Base-by-base conservation (phyloP, 92 coral and sea anemone genomes). In the Paragorgia papillata region DNA sequence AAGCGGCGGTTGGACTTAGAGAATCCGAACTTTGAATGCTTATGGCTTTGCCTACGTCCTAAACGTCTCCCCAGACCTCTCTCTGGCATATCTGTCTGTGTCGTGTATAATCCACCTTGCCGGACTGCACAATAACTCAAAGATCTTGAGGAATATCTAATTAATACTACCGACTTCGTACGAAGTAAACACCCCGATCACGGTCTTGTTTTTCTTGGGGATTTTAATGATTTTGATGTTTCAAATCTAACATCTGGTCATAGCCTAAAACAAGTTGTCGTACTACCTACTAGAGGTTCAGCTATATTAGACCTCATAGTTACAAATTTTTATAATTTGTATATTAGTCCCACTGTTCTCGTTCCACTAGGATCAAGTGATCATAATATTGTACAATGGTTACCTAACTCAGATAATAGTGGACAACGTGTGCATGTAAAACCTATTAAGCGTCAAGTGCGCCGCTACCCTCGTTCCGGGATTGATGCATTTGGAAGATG, bases 1-100 rank as follows among this genome's bases (percentile, higher is more conserved):
- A 82, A 73, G 48, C 57, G 65, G n/a, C 24, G 80, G 58, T 50
- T 22, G 21, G 82, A 74, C 31, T 32, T 86, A 13, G 82, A 57
- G 28, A 73, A 32, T 14, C 18, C 24, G 9, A 27, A 57, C 18
- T 60, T 64, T 43, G 80, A 80, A 14, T 66, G 73, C 49, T 57
- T 79, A 48, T 85, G 82, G 80, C 44, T 85, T 31, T 69, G 81
- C 55, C 62, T 85, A 29, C 76, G 75, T 22, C 65, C 80, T 13
- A 80, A 48, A 3, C 85, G 89, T 24, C 63, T 80, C 9, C 89
- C 89, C 9, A 80, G 89, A 40, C 81, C 73, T 35, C 67, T 80
- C 0, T 54, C 82, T 12, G 82, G 76, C 20, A 83, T 83, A 29
- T 66, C 85, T 20, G 50, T 80, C 50, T 80, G 89, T 44, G 82